These are phyloP conservation scores for Argyresthia goedartella DNA, from an alignment of 2,888 invertebrate species.

Conservation along the genomic window DNA sequence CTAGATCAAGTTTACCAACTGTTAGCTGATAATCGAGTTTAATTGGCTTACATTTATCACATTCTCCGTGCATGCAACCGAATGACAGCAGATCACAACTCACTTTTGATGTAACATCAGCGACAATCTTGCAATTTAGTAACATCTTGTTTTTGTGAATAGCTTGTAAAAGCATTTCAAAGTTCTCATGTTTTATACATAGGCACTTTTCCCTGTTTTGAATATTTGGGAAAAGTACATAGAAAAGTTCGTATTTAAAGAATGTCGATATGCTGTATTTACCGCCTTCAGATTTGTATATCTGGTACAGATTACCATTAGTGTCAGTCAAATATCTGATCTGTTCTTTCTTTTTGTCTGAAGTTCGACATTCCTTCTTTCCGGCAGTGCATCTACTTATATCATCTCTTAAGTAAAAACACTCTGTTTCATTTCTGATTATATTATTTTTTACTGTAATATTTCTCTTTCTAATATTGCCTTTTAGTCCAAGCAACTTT, in stretches of 20 bases:
- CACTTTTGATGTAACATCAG: not conserved
- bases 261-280: conserved; percentile 12
- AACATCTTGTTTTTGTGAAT: not conserved
- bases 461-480: not conserved
- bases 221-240: conserved; percentile 8
- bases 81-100: not conserved
- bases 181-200: conserved; percentile 11
- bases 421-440: conserved; percentile 9
- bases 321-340: conserved; percentile 12
- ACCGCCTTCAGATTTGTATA: conserved; percentile 14
- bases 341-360: conserved; percentile 11
- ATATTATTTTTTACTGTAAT: not conserved
- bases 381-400: conserved; percentile 13
- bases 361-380: conserved; percentile 11
- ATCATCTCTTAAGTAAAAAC: conserved; percentile 12
- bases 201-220: conserved; percentile 10
- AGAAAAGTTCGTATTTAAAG: conserved; percentile 14
- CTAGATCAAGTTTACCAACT: conserved; percentile 8
- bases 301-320: conserved; percentile 9
- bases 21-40: not conserved
- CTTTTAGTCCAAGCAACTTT: not conserved
- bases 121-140: not conserved
- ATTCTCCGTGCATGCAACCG: not conserved
- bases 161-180: conserved; percentile 1
- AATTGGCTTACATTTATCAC: not conserved